Conservation (phyloP, 1,140 invertebrate genomes). For the Paramacrobiotus metropolitanus region DNA sequence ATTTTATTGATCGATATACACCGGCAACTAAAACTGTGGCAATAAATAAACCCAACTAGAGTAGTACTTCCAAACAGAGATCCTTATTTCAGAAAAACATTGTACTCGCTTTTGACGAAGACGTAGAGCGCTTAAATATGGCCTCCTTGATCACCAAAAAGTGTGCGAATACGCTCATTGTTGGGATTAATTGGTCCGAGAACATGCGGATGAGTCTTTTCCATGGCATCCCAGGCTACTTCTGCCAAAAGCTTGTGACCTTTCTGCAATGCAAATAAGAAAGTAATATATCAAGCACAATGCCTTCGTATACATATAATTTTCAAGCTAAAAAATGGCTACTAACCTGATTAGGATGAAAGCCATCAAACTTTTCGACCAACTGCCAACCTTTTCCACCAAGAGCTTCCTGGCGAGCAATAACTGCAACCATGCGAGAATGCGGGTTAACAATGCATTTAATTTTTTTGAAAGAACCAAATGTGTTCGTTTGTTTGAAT, state of each 20-base stretch:
- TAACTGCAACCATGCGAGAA: slow-evolving; percentile 14
- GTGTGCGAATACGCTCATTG: neutral
- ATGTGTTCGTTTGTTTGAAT: neutral
- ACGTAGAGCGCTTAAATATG: too few species aligned
- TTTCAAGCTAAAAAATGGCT: neutral
- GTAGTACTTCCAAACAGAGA: too few species aligned
- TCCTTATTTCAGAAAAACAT: too few species aligned
- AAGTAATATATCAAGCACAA: too few species aligned
- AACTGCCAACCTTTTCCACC: slow-evolving; percentile 23
- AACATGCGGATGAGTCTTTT: slow-evolving; percentile 16
- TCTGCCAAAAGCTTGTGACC: slow-evolving; percentile 20
- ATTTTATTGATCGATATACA: too few species aligned
- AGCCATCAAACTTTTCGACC: slow-evolving; percentile 28
- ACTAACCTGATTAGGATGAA: slow-evolving; percentile 28
- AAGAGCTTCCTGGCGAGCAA: slow-evolving; percentile 20
- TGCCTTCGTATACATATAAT: neutral
- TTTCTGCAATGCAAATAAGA: slow-evolving; percentile 11
- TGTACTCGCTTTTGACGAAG: too few species aligned
- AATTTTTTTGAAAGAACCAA: neutral
- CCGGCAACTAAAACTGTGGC: too few species aligned
- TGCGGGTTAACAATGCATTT: neutral
- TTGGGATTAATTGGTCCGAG: slow-evolving; percentile 24
- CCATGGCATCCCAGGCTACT: slow-evolving; percentile 21
- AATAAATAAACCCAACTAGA: too few species aligned
- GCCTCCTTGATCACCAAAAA: neutral